phyloP scores from a whole-genome alignment of 2,113 vertebrate species.

The Lasiurus cinereus region DNA sequence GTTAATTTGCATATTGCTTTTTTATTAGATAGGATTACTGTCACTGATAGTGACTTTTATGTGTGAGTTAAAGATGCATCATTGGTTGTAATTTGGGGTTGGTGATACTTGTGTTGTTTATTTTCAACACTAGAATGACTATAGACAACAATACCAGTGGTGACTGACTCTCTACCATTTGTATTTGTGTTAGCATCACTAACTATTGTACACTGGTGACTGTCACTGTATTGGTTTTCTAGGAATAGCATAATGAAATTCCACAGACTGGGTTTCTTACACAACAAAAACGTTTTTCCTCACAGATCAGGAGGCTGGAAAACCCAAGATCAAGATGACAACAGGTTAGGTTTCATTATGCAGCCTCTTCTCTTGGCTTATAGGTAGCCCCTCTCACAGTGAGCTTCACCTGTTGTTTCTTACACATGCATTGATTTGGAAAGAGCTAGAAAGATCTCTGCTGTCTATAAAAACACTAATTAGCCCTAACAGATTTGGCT shows the following conservation, averaged over 20 bases:
- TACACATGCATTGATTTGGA: accelerated
- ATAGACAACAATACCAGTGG: not conserved
- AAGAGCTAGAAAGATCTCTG: not conserved
- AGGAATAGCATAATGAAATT: not conserved
- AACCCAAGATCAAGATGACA: not conserved
- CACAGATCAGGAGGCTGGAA: not conserved
- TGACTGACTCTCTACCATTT: not conserved
- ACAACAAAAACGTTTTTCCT: not conserved
- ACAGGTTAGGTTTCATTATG: no score
- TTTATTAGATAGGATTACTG: no score
- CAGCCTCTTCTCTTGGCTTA: not conserved
- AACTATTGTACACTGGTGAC: not conserved
- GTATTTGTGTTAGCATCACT: not conserved
- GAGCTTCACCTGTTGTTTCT: no score
- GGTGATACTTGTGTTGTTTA: no score
- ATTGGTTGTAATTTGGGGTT: accelerated
- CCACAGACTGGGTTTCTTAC: no score
- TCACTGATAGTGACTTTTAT: not conserved
- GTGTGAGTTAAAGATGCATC: not conserved
- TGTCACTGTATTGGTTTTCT: not conserved
- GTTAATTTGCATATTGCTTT: no score
- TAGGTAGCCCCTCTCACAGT: not conserved
- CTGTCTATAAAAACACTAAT: not conserved
- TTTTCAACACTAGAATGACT: not conserved
- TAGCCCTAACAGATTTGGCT: no score